Evolutionary conservation across 1,140 invertebrate species (phyloP).

Genomic region (Drosophila punjabiensis): DNA sequence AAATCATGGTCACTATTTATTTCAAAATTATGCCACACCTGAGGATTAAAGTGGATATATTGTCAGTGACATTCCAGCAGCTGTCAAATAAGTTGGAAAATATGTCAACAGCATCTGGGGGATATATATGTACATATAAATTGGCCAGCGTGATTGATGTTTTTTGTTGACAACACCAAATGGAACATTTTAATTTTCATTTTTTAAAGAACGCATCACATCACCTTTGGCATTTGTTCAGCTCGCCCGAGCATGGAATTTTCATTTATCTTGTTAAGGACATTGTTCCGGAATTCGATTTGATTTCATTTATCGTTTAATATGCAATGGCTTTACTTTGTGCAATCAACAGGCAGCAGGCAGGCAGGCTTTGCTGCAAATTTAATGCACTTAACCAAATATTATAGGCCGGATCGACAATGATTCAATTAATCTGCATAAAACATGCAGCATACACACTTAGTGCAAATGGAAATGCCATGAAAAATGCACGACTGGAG

Average conservation of each 20-base stretch:
- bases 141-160: slow-evolving; percentile 48
- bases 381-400: slow-evolving; percentile 42
- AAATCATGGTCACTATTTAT: slow-evolving; percentile 43
- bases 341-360: slow-evolving; percentile 39
- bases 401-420: slow-evolving; percentile 36
- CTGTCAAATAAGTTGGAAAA: slow-evolving; percentile 60
- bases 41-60: slow-evolving; percentile 52
- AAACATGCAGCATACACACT: slow-evolving; percentile 25
- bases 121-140: slow-evolving; percentile 36
- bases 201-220: slow-evolving; percentile 5
- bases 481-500: slow-evolving; percentile 30
- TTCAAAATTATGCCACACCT: slow-evolving; percentile 51
- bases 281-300: slow-evolving; percentile 13
- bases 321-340: slow-evolving; percentile 31
- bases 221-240: not conserved
- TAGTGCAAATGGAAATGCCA: slow-evolving; percentile 30
- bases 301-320: slow-evolving; percentile 8
- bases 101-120: slow-evolving; percentile 47
- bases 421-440: slow-evolving; percentile 56
- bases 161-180: not conserved
- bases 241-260: not conserved
- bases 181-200: slow-evolving; percentile 13
- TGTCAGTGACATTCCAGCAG: slow-evolving; percentile 44
- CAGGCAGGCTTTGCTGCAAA: slow-evolving; percentile 31
- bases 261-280: slow-evolving; percentile 10